These are phyloP conservation scores for Lissocephala sabroskyi DNA, from an alignment of 2,888 invertebrate species.

Conservation along the genomic window DNA sequence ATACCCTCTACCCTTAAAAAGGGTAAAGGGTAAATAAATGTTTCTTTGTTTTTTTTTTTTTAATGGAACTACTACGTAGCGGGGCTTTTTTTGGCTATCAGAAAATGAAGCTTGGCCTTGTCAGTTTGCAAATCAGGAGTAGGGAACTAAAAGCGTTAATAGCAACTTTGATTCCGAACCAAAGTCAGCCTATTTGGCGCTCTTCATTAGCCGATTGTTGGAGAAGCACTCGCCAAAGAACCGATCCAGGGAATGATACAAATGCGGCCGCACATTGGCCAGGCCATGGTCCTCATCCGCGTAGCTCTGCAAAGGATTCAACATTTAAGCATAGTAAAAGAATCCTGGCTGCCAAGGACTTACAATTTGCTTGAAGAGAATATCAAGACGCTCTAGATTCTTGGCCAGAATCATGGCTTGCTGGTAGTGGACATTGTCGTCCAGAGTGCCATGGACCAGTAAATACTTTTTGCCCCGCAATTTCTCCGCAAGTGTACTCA, in stretches of 20 bases:
- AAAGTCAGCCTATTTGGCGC: slow-evolving; percentile 37
- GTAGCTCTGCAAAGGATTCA: slow-evolving; percentile 81
- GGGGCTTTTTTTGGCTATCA: background rate
- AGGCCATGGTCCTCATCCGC: slow-evolving; percentile 95
- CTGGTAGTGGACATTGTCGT: slow-evolving; percentile 98
- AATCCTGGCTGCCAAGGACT: slow-evolving; percentile 34
- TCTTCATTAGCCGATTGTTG: slow-evolving; percentile 58
- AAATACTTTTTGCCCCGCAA: slow-evolving; percentile 85
- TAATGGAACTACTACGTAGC: background rate
- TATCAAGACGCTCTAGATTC: slow-evolving; percentile 86
- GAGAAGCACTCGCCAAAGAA: slow-evolving; percentile 77
- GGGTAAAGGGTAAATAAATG: slow-evolving; percentile 46
- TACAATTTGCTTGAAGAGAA: slow-evolving; percentile 94
- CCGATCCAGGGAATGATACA: slow-evolving; percentile 90
- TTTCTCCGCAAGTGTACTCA: slow-evolving; percentile 80
- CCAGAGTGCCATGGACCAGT: slow-evolving; percentile 94
- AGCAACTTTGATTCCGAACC: background rate
- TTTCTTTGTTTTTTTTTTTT: slow-evolving; percentile 6
- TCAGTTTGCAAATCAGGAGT: no score
- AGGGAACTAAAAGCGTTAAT: background rate
- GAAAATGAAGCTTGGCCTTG: no score
- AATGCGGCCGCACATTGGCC: slow-evolving; percentile 85
- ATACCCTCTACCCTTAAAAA: no score
- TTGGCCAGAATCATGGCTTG: slow-evolving; percentile 94
- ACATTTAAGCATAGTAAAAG: slow-evolving; percentile 1